Conservation (phyloP, 1,140 invertebrate genomes). For the Holcopasites calliopsidis region DNA sequence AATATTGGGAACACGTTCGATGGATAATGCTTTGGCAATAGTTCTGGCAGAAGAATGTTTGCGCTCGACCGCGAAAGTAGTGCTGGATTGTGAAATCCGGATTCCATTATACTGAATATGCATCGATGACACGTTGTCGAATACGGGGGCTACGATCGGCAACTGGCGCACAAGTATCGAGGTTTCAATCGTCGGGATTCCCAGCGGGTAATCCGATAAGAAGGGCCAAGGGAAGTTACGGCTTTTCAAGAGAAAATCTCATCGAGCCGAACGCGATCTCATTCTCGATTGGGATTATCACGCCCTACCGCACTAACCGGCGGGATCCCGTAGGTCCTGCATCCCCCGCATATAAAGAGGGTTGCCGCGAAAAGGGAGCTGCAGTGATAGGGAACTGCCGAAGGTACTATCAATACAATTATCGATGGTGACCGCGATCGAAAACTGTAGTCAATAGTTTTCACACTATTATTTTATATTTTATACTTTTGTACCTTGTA, state of each 20-base stretch:
- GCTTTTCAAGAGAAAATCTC: constrained; percentile 72
- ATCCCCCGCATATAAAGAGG: too few species aligned
- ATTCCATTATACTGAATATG: constrained; percentile 42
- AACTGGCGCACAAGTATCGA: constrained; percentile 17
- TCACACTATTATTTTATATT: too few species aligned
- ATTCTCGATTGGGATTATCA: constrained; percentile 74
- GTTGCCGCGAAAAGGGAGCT: too few species aligned
- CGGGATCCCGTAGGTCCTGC: constrained; percentile 54
- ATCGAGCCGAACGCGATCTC: constrained; percentile 70
- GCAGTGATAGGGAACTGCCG: too few species aligned
- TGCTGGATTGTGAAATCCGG: neutral
- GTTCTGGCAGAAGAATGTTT: neutral
- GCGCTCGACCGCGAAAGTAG: neutral
- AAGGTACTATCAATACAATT: too few species aligned
- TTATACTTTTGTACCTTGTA: too few species aligned
- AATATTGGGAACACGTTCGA: too few species aligned
- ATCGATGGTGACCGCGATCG: too few species aligned
- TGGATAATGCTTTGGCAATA: neutral
- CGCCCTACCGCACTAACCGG: constrained; percentile 72
- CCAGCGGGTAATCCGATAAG: constrained; percentile 72
- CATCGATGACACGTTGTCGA: constrained; percentile 18
- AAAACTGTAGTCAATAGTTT: too few species aligned
- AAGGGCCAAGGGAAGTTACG: constrained; percentile 63
- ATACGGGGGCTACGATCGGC: constrained; percentile 20
- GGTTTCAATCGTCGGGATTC: constrained; percentile 73